Conservation (phyloP, 2,888 invertebrate species). For the Caenorhabditis imperialis region DNA sequence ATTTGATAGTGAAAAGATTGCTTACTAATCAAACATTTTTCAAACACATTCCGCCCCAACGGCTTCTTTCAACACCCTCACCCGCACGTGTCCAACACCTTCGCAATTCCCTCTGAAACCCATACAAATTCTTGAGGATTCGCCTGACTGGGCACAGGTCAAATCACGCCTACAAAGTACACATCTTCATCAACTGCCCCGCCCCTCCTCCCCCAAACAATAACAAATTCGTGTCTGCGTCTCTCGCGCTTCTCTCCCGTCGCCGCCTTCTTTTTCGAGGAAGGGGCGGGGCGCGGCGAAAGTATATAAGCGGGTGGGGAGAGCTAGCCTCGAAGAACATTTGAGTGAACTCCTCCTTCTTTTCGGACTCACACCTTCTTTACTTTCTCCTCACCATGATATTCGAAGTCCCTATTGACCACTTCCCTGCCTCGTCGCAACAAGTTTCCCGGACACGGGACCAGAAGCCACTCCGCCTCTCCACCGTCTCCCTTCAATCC, state of each 20-base stretch:
- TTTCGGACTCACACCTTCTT: not conserved
- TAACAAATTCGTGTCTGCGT: slow-evolving; percentile 26
- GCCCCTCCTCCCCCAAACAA: slow-evolving; percentile 30
- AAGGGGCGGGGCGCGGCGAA: slow-evolving; percentile 41
- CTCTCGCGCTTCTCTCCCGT: slow-evolving; percentile 13
- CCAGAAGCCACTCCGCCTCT: slow-evolving; percentile 37
- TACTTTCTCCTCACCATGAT: slow-evolving; percentile 36
- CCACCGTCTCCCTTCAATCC: slow-evolving; percentile 33
- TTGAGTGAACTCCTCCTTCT: slow-evolving; percentile 1
- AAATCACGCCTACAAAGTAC: slow-evolving; percentile 23
- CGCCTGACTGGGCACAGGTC: not conserved
- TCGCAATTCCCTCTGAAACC: too few species aligned
- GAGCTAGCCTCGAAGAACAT: slow-evolving; percentile 40
- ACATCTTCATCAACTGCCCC: slow-evolving; percentile 13
- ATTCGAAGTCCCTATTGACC: slow-evolving; percentile 60
- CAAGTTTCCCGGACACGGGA: slow-evolving; percentile 30
- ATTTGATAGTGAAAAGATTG: too few species aligned
- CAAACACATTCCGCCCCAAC: too few species aligned
- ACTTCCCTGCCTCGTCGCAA: slow-evolving; percentile 39
- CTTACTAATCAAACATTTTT: too few species aligned
- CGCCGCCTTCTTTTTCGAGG: slow-evolving; percentile 38
- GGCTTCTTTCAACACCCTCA: too few species aligned
- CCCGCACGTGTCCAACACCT: too few species aligned
- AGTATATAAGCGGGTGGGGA: slow-evolving; percentile 37
- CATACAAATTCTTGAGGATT: too few species aligned